phyloP scores from a whole-genome alignment of 1,140 invertebrate genomes.

The Cepaea nemoralis region DNA sequence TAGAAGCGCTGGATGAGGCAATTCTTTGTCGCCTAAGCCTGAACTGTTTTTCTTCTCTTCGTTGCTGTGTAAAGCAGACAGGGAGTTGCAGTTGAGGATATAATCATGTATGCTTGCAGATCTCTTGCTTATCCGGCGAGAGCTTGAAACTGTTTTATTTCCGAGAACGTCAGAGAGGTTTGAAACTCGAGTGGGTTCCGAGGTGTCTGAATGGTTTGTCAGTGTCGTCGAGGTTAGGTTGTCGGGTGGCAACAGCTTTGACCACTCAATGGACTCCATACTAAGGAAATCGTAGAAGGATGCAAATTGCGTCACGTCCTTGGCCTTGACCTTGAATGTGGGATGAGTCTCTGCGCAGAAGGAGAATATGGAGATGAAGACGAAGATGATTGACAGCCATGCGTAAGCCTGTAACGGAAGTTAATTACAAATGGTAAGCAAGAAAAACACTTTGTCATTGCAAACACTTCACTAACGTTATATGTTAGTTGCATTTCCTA shows the following conservation, averaged over 20 bases:
- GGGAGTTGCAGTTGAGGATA: too few relatives aligned
- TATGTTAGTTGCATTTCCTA: too few relatives aligned
- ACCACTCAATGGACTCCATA: conserved; percentile 42
- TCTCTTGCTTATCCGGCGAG: background rate
- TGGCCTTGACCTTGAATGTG: conserved; percentile 54
- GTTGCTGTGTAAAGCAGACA: too few relatives aligned
- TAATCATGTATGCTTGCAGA: too few relatives aligned
- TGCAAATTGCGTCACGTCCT: conserved; percentile 48
- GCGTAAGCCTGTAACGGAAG: conserved; percentile 62
- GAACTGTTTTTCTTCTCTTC: too few relatives aligned
- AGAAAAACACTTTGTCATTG: too few relatives aligned
- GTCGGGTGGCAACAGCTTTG: background rate
- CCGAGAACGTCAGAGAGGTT: background rate
- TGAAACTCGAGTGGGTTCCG: background rate
- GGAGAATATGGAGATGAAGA: conserved; percentile 67
- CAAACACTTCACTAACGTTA: too few relatives aligned
- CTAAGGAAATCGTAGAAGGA: conserved; percentile 60
- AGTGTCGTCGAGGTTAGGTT: background rate
- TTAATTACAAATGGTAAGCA: too few relatives aligned
- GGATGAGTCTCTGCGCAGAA: conserved; percentile 68
- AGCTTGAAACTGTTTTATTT: background rate
- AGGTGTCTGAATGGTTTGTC: background rate
- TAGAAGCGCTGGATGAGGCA: conserved; percentile 61
- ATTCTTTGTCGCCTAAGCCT: conserved; percentile 23
- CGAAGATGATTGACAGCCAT: conserved; percentile 66